These are phyloP conservation scores for Molothrus aeneus DNA, from an alignment of 2,797 vertebrate genomes.

Conservation along the genomic window DNA sequence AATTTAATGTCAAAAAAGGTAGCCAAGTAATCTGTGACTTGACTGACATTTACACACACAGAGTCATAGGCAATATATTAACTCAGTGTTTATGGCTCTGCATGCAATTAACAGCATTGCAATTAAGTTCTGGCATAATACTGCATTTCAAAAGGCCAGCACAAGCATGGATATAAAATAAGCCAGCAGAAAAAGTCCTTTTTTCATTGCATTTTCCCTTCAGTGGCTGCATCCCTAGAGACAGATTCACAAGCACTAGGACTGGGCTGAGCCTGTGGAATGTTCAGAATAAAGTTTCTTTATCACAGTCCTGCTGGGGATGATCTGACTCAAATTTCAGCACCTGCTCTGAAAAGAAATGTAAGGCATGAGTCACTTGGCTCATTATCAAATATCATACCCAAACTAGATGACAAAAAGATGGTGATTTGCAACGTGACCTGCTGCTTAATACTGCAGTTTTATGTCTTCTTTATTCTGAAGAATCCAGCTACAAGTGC, in stretches of 20 bases:
- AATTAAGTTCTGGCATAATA: constrained; percentile 17
- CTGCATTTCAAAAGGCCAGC: neutral
- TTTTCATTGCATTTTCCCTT: neutral
- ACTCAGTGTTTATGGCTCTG: neutral
- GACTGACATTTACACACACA: constrained; percentile 3
- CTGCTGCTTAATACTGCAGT: accelerated
- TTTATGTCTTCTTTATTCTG: neutral
- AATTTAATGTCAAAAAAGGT: neutral
- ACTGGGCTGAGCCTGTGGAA: neutral
- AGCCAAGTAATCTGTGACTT: neutral
- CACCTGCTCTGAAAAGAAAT: neutral
- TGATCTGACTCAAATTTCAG: neutral
- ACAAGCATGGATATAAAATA: neutral
- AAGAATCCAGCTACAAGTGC: neutral
- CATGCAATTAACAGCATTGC: constrained; percentile 2
- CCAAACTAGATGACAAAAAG: neutral
- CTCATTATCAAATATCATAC: neutral
- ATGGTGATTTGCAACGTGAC: neutral
- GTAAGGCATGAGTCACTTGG: neutral
- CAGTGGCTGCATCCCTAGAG: neutral
- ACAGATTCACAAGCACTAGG: neutral
- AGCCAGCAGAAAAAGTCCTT: neutral
- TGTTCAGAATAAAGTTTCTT: neutral
- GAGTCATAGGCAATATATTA: neutral
- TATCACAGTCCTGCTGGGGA: neutral